Evolutionary conservation across 2,113 vertebrate genomes (phyloP), one percentile per base, ranked within the genome.

Genomic region (Octodon degus): DNA sequence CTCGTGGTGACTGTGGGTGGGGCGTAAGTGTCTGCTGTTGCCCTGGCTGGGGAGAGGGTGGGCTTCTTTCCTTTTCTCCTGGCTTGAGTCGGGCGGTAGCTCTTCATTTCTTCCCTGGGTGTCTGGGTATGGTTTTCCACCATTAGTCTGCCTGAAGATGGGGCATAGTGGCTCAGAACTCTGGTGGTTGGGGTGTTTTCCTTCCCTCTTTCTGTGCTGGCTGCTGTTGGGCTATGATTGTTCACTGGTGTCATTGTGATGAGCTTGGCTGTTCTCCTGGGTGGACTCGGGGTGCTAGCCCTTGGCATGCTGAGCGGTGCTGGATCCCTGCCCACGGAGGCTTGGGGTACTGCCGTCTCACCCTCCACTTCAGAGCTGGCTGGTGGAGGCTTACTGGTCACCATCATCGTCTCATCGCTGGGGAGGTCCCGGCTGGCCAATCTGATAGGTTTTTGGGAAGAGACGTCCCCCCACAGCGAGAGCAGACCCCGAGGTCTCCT

Each of bases 401-500:
- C 76, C 65, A 11, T 2, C 14, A 60, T 67, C 89, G 89, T 96
- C 84, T 95, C 96, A 47, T 95, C 97, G 37, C 37, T 96, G 86
- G 91, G 32, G 34, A 97, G 85, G 47, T 97, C 97, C 68, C 96
- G 95, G 96, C 82, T 94, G 50, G 87, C 95, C 91, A 94, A 70
- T 97, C 85, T 97, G 55, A 83, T 27, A 34, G 74, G 63, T 58
- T 96, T 93, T 0, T n/a, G 70, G 25, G 68, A 62, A 90, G 98
- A 97, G 43, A 97, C 76, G 84, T 97, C 94, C 92, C 97, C 91
- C 97, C 98, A 98, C 77, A 98, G 96, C 72, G 98, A 97, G 43
- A 98, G 97, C 86, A 98, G 91, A 96, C 98, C 87, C 93, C 22
- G 30, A 12, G 96, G 98, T 97, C 98, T 97, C 98, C 98, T 93